Evolutionary conservation across 2,113 vertebrate species (phyloP).

Genomic region (Trinectes maculatus): DNA sequence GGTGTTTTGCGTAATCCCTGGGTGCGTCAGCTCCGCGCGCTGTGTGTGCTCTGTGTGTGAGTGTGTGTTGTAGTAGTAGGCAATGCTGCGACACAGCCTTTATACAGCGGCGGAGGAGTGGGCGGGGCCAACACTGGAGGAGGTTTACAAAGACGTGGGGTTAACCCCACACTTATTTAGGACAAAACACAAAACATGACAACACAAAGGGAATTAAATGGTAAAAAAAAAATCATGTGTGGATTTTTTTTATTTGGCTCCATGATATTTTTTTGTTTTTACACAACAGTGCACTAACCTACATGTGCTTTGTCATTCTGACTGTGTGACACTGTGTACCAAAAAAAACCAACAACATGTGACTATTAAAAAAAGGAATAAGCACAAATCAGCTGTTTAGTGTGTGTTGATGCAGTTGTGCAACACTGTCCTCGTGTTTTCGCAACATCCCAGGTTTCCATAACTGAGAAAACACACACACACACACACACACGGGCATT

Average conservation of each 20-base stretch:
- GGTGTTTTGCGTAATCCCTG: background rate
- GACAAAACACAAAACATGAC: conserved; percentile 33
- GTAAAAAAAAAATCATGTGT: background rate
- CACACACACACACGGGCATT: background rate
- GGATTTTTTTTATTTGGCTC: conserved; percentile 9
- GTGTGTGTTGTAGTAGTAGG: no score
- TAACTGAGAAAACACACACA: no score
- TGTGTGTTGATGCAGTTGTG: background rate
- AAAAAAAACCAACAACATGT: background rate
- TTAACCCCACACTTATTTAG: no score
- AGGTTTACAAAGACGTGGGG: no score
- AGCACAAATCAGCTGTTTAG: no score
- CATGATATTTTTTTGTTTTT: conserved; percentile 25
- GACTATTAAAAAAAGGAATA: background rate
- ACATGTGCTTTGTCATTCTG: conserved; percentile 22
- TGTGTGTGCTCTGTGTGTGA: no score
- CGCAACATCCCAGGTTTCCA: conserved; percentile 7
- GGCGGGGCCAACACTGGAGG: conserved; percentile 60
- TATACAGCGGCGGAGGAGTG: conserved; percentile 42
- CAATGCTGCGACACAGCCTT: conserved; percentile 40
- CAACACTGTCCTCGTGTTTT: conserved; percentile 11
- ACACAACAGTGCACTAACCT: background rate
- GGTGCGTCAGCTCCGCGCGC: background rate
- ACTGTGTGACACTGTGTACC: background rate
- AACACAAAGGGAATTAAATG: background rate